phyloP scores from a whole-genome alignment of 2,797 vertebrate genomes.

The Botia almorhae region DNA sequence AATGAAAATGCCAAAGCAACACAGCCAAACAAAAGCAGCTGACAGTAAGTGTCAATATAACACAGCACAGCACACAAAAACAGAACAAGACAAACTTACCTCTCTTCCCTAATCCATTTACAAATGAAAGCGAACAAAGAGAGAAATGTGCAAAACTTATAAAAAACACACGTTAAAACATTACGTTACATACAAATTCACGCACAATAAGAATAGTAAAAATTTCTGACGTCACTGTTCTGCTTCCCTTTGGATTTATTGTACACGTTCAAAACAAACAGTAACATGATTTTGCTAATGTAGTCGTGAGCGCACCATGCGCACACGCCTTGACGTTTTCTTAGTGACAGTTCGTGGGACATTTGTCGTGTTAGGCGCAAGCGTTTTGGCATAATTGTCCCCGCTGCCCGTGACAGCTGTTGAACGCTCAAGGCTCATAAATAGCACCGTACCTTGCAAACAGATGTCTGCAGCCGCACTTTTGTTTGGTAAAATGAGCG shows the following conservation, averaged over 20 bases:
- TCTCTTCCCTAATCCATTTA: conserved; percentile 88
- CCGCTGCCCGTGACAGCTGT: conserved; percentile 67
- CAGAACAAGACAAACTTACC: conserved; percentile 72
- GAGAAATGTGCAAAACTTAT: conserved; percentile 34
- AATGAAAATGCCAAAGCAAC: background rate
- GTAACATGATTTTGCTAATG: background rate
- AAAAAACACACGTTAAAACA: conserved; percentile 2
- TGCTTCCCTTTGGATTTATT: background rate
- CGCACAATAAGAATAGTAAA: background rate
- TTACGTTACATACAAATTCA: background rate
- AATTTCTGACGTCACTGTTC: background rate
- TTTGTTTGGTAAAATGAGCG: conserved; percentile 52
- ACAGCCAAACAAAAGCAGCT: background rate
- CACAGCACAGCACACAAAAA: background rate
- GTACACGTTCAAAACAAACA: background rate
- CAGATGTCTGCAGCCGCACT: conserved; percentile 69
- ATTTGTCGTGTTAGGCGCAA: conserved; percentile 55
- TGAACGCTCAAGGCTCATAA: conserved; percentile 62
- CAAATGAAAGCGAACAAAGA: conserved; percentile 37
- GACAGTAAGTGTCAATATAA: background rate
- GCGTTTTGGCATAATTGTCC: conserved; percentile 52
- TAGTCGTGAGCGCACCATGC: conserved; percentile 21
- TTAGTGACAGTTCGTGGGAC: conserved; percentile 52
- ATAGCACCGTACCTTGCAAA: conserved; percentile 65
- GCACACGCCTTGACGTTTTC: conserved; percentile 53